Evolutionary conservation across 2,797 vertebrate species (phyloP).

Genomic region (Labroides dimidiatus): DNA sequence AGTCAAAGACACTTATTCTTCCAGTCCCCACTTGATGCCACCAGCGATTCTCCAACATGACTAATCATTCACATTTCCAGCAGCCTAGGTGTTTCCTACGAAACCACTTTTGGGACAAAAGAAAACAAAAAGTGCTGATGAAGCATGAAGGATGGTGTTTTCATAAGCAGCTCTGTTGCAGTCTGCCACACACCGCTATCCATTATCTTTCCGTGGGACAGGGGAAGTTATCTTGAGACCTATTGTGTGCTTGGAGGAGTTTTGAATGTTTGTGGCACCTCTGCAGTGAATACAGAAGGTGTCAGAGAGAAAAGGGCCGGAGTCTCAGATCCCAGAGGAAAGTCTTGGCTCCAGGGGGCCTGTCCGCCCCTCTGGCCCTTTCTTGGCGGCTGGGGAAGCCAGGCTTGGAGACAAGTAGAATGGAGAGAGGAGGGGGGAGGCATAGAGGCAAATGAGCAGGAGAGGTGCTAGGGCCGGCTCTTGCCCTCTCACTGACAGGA

Average conservation of each 20-base stretch:
- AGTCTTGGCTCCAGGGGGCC: conserved; percentile 87
- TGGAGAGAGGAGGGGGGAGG: conserved; percentile 49
- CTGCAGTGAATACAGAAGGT: conserved; percentile 85
- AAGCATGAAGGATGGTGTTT: conserved; percentile 75
- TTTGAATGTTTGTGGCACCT: conserved; percentile 84
- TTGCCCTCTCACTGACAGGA: conserved; percentile 96
- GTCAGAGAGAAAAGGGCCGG: conserved; percentile 71
- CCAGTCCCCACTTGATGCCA: conserved; percentile 46
- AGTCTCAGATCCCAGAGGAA: conserved; percentile 85
- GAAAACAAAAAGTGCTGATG: conserved; percentile 81
- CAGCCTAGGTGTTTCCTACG: conserved; percentile 67
- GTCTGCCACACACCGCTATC: conserved; percentile 61
- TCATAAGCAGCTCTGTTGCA: conserved; percentile 72
- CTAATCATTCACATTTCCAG: conserved; percentile 74
- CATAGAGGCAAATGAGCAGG: conserved; percentile 63
- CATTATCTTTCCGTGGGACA: conserved; percentile 79
- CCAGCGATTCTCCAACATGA: conserved; percentile 59
- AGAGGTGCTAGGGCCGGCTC: conserved; percentile 79
- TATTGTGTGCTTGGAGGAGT: conserved; percentile 76
- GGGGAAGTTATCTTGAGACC: conserved; percentile 80
- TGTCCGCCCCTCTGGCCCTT: conserved; percentile 77
- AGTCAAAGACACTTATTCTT: conserved; percentile 37
- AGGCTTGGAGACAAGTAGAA: conserved; percentile 73
- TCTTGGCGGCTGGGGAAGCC: conserved; percentile 72
- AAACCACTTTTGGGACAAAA: conserved; percentile 68